Evolutionary conservation across 2,113 vertebrate species (phyloP).

Genomic region (Lucifuga dentata): DNA sequence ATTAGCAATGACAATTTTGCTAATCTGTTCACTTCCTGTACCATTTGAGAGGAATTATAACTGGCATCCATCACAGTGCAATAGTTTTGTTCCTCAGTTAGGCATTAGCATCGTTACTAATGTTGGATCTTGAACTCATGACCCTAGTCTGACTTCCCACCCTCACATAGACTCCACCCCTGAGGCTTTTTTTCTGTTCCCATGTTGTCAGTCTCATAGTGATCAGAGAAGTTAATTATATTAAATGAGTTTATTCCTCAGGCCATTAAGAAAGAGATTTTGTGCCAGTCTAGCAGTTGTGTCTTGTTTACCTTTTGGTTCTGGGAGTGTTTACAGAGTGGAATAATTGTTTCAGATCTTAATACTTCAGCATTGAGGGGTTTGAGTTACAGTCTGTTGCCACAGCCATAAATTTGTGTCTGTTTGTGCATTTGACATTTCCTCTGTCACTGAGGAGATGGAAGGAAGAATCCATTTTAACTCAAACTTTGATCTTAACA

Average conservation of each 20-base stretch:
- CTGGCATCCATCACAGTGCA: too few relatives aligned
- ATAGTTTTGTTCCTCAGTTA: not conserved
- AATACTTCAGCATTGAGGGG: not conserved
- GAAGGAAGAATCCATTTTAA: conserved; percentile 16
- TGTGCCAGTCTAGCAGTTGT: not conserved
- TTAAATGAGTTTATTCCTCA: not conserved
- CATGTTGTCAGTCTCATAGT: not conserved
- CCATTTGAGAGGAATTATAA: too few relatives aligned
- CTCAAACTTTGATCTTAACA: conserved; percentile 35
- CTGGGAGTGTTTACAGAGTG: not conserved
- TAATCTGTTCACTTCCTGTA: too few relatives aligned
- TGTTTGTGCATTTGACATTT: conserved; percentile 55
- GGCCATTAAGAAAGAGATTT: not conserved
- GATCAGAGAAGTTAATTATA: not conserved
- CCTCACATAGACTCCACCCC: not conserved
- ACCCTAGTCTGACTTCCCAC: not conserved
- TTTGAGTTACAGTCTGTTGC: not conserved
- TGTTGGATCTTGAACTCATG: not conserved
- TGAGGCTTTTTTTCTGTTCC: not conserved
- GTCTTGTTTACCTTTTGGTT: not conserved
- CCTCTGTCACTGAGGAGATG: conserved; percentile 20
- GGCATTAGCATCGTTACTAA: too few relatives aligned
- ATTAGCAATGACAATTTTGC: too few relatives aligned
- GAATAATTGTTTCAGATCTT: conserved; percentile 3
- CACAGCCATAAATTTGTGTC: conserved; percentile 1